Conservation (phyloP, 2,113 vertebrate genomes). For the Trogon surrucura region DNA sequence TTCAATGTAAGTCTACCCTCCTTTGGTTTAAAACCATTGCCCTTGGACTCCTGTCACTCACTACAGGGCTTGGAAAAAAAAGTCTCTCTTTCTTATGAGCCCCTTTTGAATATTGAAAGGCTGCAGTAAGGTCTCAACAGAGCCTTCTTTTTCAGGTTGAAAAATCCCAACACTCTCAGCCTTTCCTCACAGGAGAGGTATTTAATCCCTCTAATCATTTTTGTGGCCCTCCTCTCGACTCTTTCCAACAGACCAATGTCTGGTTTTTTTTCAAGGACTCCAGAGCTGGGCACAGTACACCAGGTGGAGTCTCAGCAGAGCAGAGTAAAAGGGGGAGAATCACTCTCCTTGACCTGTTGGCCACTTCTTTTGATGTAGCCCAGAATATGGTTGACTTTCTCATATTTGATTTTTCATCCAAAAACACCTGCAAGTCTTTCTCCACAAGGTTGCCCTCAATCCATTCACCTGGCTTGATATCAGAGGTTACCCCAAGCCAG, state of each 20-base stretch:
- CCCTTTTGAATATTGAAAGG: not conserved
- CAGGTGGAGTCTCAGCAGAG: accelerated
- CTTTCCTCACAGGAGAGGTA: not conserved
- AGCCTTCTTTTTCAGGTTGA: not conserved
- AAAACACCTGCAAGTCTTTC: not conserved
- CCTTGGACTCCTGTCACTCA: not conserved
- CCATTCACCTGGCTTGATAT: not conserved
- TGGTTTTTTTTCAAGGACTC: not conserved
- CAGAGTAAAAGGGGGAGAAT: accelerated
- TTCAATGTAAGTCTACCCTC: not conserved
- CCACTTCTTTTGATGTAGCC: not conserved
- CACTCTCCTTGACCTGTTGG: accelerated
- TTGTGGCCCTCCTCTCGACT: not conserved
- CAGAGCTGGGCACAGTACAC: not conserved
- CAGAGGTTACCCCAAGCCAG: accelerated
- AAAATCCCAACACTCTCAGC: not conserved
- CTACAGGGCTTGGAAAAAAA: not conserved
- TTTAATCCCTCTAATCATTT: not conserved
- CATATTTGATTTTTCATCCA: not conserved
- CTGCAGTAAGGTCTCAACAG: accelerated
- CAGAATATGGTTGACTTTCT: not conserved
- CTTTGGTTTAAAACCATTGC: not conserved
- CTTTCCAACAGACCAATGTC: accelerated
- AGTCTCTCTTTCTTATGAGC: not conserved
- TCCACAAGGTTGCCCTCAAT: not conserved